Evolutionary conservation across 1,140 invertebrate species (phyloP), one percentile per base, ranked within the genome.

Genomic region (Vanessa atalanta): DNA sequence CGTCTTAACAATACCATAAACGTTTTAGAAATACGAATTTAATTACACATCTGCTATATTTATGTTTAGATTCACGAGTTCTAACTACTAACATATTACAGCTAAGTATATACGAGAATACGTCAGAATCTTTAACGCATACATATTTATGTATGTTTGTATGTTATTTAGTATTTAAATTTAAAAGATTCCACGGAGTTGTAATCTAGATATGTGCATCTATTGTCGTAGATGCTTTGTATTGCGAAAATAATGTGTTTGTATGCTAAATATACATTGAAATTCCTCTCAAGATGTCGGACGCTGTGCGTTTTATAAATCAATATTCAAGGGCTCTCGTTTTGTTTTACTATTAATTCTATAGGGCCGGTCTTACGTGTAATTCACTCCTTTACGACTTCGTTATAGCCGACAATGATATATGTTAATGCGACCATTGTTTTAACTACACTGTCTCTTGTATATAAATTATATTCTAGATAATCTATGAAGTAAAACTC

Each of bases 261-360:
- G 87, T 89, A 90, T 90, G 88, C 88, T 88, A 90, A 90, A 86
- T 72, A 70, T 55, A 75, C 73, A 85, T 88, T 88, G 83, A 82
- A 83, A 90, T 88, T 87, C 85, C 75, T 76, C 47, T 66, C 65
- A 50, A 75, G 78, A 71, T 70, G 64, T 65, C 77, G 69, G 70
- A 53, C 77, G 70, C 72, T 60, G 77, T 72, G 65, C 72, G 66
- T 75, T 72, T 78, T 80, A 69, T 81, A 77, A 81, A 86, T 88
- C 87, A 88, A 88, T 87, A 88, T 86, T 86, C 86, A 88, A 83
- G 75, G 77, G 75, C 67, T 64, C 65, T 65, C 61, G 68, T 77
- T 73, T 73, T 61, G 50, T 55, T 55, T 63, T 48, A 64, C 75
- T 77, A 73, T 77, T 80, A 73, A 57, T 74, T 75, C 72, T 70